Evolutionary conservation across 2,888 invertebrate genomes (phyloP), one percentile per base, ranked within the genome.

Genomic region (Agonopterix subpropinquella): DNA sequence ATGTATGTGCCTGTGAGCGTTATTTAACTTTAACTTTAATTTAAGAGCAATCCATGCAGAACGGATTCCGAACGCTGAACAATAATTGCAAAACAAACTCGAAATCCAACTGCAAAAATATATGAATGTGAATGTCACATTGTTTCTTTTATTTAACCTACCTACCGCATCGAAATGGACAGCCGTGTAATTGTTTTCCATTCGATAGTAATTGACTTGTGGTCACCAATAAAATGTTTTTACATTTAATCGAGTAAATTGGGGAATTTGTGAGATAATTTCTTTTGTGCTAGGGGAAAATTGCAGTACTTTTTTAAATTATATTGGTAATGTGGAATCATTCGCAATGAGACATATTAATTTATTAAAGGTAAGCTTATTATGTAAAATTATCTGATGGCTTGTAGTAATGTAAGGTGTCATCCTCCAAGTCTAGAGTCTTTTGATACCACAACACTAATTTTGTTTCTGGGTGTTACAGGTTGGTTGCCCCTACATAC

Each of bases 141-240:
- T 50, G 51, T 52, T 53, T 54, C 60, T 65, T 72, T 73, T 73
- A 73, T 80, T 77, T 70, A 73, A 28, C 28, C 28, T 28, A 65
- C 70, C 61, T 52, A 70, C 65, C 68, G 60, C 67, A 58, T 53
- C 69, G 62, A 66, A 77, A 70, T 62, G 75, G 62, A 71, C 77
- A 74, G 67, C 70, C 61, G 54, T 72, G 71, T 81, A 80, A 84
- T 85, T 85, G 82, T 84, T 84, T 83, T 79, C 72, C 79, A 76
- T 80, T 79, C 71, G 64, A 51, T 61, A 61, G 68, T 82, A 84
- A 86, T 85, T 82, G 80, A 84, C 80, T 81, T 80, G 85, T 68
- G 84, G 84, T 63, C 67, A 56, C 60, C 64, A 70, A 69, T 73
- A 77, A 76, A 80, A 80, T 70, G 75, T 71, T 78, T 80, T 80